A percentile compares a stretch with the other conserved stretches of the same genome.
Evolutionary conservation across 2,797 vertebrate species (phyloP).

Genomic region (Garrulus glandarius): DNA sequence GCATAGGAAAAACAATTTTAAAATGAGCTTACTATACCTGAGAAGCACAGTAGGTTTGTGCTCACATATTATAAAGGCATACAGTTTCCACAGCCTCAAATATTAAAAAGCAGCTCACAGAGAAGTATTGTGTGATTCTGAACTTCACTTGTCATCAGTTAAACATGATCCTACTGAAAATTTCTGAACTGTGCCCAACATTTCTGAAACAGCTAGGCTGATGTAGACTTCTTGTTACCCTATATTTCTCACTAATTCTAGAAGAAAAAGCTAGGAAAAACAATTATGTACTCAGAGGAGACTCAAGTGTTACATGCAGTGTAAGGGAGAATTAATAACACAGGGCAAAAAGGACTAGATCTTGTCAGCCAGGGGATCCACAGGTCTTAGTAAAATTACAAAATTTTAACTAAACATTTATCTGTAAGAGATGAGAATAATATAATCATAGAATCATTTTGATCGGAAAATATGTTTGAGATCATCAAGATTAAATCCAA

Average conservation of each 20-base stretch:
- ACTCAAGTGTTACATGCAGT: not conserved
- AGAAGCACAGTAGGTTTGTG: not conserved
- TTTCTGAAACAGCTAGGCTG: not conserved
- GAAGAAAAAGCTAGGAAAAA: not conserved
- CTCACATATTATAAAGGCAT: not conserved
- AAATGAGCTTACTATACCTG: not conserved
- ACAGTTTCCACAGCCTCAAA: not conserved
- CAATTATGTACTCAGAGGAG: not conserved
- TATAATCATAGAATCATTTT: not conserved
- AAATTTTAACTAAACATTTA: not conserved
- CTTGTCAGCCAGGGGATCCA: not conserved
- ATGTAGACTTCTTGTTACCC: not conserved
- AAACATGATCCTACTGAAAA: not conserved
- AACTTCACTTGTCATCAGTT: not conserved
- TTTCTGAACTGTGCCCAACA: not conserved
- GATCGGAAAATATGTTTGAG: not conserved
- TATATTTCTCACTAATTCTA: not conserved
- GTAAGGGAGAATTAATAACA: not conserved
- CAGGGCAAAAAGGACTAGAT: not conserved
- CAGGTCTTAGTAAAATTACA: not conserved
- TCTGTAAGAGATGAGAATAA: not conserved
- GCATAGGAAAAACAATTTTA: not conserved
- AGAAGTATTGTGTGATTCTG: not conserved
- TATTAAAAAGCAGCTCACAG: not conserved
- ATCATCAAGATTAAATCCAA: not conserved